Evolutionary conservation across 2,888 invertebrate genomes (phyloP), one percentile per base, ranked within the genome.

Genomic region (Odontomyia ornata): DNA sequence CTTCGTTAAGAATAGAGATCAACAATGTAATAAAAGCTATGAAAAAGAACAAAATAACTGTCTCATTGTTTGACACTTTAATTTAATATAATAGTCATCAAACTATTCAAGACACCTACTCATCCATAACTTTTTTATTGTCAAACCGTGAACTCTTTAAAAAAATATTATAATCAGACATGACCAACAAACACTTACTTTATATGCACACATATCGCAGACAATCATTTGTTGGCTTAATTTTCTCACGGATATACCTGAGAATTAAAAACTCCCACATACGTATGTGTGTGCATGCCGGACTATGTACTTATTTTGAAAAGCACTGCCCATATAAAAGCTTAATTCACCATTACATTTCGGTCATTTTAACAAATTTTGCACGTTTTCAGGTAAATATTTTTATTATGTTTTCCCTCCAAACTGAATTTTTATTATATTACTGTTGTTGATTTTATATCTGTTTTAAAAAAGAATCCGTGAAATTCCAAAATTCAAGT

Each of bases 351-450:
- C 28, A 72, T 72, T 72, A 56, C 43, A 36, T 62, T 65, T 65
- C 56, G 28, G 30, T 52, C 27, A 72, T 57, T 73, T 73, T 73
- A 73, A 60, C 73, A 73, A 73, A 73, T 73, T 73, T 36, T 57
- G 30, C 73, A 73, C 73, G 73, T 73, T 69, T 47, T 73, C 60
- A 23, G 57, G 18, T 73, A 73, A 73, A 73, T 73, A 60, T 73
- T 73, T 73, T 73, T 60, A 73, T 73, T 60, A 60, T 73, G 57
- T 36, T 57, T 73, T 30, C 65, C 13, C 62, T 27, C 62, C n/a
- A 15, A 72, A 56, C 71, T 72, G 21, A 72, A 57, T 60, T 73
- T 73, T 73, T 73, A 73, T 73, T 73, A 73, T 60, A 46, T 73
- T 60, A 36, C 57, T 57, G 60, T 57, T 52, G 56, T 27, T 73